These are phyloP conservation scores for Charadrius vociferus DNA, from an alignment of 2,113 vertebrate genomes.

Conservation along the genomic window DNA sequence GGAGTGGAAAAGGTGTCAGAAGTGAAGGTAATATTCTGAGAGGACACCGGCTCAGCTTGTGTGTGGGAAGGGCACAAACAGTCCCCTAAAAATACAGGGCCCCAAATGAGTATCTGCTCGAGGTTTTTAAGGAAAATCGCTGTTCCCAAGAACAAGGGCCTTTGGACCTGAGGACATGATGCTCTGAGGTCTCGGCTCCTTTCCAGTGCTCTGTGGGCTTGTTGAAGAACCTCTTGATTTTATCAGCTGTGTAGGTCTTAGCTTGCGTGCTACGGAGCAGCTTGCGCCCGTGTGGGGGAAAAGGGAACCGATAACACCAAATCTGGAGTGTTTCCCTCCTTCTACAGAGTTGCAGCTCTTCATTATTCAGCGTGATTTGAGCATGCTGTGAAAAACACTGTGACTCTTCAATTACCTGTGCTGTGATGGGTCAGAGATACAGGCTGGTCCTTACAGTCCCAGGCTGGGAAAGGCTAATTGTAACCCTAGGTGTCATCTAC, in stretches of 20 bases:
- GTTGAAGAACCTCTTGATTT: neutral
- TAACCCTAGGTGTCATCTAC: neutral
- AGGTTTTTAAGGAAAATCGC: neutral
- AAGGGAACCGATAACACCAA: neutral
- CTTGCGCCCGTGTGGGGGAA: too few species aligned
- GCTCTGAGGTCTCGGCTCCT: neutral
- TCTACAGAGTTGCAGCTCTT: neutral
- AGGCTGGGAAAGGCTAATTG: neutral
- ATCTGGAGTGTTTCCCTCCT: neutral
- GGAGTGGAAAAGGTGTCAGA: neutral
- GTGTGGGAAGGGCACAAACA: neutral
- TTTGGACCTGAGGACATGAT: neutral
- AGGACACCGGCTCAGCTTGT: neutral
- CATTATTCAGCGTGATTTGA: neutral
- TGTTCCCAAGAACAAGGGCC: fast-evolving
- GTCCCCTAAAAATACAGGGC: neutral
- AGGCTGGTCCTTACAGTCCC: neutral
- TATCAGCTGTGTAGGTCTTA: neutral
- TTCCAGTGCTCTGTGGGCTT: neutral
- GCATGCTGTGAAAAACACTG: neutral
- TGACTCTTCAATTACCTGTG: neutral
- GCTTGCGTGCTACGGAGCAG: neutral
- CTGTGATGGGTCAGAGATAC: neutral
- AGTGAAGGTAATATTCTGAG: neutral
- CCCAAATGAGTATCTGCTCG: neutral